A percentile compares a stretch with the other conserved stretches of the same genome.
phyloP scores from a whole-genome alignment of 1,140 invertebrate genomes.

The Thrips palmi region DNA sequence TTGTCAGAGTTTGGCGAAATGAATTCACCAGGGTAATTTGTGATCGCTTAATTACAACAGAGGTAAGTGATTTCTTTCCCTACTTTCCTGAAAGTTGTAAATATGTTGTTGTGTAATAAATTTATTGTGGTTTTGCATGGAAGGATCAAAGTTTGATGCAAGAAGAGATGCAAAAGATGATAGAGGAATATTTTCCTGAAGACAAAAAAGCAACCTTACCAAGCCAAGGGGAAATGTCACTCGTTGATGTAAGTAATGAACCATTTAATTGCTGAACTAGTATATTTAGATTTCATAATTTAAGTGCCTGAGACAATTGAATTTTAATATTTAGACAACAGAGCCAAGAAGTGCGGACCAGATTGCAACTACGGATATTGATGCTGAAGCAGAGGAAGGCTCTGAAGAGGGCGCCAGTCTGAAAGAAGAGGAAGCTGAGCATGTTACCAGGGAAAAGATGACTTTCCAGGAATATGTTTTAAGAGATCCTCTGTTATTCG shows the following conservation, averaged over 20 bases:
- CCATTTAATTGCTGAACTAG: no score
- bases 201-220: no score
- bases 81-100: constrained; percentile 22
- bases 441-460: no score
- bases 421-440: constrained; percentile 24
- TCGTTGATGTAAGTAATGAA: no score
- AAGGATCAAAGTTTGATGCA: constrained; percentile 30
- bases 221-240: no score
- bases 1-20: constrained; percentile 75
- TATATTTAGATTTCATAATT: no score
- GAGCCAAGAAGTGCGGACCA: constrained; percentile 20
- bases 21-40: constrained; percentile 71
- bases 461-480: constrained; percentile 49
- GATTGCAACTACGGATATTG: constrained; percentile 15
- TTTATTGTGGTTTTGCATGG: constrained; percentile 17
- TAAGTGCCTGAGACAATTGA: no score
- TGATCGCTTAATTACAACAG: constrained; percentile 60
- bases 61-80: constrained; percentile 31
- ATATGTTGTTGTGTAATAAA: constrained; percentile 1
- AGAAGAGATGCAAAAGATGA: constrained; percentile 27
- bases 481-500: constrained; percentile 66
- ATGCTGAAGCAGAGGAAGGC: constrained; percentile 23
- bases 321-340: no score
- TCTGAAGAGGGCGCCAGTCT: constrained; percentile 20
- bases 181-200: constrained; percentile 27